These are phyloP conservation scores for Campoplex capitator DNA, from an alignment of 2,888 invertebrate species.

Conservation along the genomic window DNA sequence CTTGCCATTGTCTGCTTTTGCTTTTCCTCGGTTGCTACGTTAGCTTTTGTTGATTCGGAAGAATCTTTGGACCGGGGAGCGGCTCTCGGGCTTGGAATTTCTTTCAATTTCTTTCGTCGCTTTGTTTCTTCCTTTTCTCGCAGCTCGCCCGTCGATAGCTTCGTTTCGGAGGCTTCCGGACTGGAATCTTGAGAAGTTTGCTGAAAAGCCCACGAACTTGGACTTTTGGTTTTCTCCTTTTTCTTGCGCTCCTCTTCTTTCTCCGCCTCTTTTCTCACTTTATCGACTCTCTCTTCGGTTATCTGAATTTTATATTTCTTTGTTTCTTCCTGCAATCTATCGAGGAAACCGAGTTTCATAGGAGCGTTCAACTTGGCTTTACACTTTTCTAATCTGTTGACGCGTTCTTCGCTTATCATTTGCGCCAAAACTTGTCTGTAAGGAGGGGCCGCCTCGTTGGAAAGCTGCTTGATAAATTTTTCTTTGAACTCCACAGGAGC, in stretches of 20 bases:
- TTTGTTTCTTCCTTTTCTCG: background rate
- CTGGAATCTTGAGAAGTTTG: background rate
- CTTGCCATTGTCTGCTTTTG: slow-evolving; percentile 48
- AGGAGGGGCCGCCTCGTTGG: slow-evolving; percentile 68
- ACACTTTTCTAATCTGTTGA: slow-evolving; percentile 75
- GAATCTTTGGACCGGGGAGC: background rate
- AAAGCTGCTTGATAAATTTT: slow-evolving; percentile 74
- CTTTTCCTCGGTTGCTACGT: slow-evolving; percentile 9
- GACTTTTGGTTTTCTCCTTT: background rate
- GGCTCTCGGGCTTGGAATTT: background rate
- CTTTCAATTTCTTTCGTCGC: background rate
- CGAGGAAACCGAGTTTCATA: slow-evolving; percentile 75
- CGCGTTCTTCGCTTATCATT: slow-evolving; percentile 74
- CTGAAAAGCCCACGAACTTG: background rate
- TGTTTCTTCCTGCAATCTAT: slow-evolving; percentile 74
- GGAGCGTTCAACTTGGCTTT: slow-evolving; percentile 74
- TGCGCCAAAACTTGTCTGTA: slow-evolving; percentile 76
- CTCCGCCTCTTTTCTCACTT: background rate
- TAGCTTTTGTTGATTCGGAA: background rate
- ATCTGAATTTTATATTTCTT: slow-evolving; percentile 51
- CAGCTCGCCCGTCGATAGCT: background rate
- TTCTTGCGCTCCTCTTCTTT: background rate
- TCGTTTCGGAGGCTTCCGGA: background rate
- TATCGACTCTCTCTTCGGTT: background rate
- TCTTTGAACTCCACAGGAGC: slow-evolving; percentile 75